These are phyloP conservation scores for Lerema accius DNA, from an alignment of 1,140 invertebrate genomes.

Conservation along the genomic window DNA sequence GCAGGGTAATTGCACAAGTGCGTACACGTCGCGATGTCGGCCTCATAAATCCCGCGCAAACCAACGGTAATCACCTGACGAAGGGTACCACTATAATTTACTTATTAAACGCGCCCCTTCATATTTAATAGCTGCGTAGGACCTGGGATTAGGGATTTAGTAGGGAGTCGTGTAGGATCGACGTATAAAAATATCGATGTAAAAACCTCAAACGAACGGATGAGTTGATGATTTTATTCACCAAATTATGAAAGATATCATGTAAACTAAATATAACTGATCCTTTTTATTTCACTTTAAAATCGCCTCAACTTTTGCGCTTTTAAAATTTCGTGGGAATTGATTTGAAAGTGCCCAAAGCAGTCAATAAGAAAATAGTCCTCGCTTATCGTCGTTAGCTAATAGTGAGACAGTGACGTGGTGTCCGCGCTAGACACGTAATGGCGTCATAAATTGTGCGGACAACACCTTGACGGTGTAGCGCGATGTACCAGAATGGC, in stretches of 20 bases:
- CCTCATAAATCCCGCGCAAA: slow-evolving; percentile 58
- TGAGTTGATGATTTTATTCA: too few species aligned
- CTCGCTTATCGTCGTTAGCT: not conserved
- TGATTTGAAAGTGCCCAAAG: too few species aligned
- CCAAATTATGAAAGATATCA: too few species aligned
- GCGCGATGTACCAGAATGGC: slow-evolving; percentile 29
- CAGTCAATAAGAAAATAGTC: too few species aligned
- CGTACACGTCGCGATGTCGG: slow-evolving; percentile 58
- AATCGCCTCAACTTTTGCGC: too few species aligned
- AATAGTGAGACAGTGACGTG: not conserved
- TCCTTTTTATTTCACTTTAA: too few species aligned
- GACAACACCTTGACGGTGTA: slow-evolving; percentile 39
- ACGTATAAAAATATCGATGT: not conserved
- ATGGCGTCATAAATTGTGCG: slow-evolving; percentile 43
- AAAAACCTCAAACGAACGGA: too few species aligned
- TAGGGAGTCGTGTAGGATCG: too few species aligned
- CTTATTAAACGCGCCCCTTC: slow-evolving; percentile 46
- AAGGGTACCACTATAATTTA: slow-evolving; percentile 57
- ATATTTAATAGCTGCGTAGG: slow-evolving; percentile 35
- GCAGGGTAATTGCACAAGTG: slow-evolving; percentile 61
- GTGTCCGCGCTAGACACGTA: slow-evolving; percentile 31
- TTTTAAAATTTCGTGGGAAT: too few species aligned
- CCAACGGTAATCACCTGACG: slow-evolving; percentile 53
- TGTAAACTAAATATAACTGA: too few species aligned
- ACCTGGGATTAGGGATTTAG: not conserved